Base-by-base conservation (phyloP, 1,140 invertebrate genomes). In the Drosophila saltans region DNA sequence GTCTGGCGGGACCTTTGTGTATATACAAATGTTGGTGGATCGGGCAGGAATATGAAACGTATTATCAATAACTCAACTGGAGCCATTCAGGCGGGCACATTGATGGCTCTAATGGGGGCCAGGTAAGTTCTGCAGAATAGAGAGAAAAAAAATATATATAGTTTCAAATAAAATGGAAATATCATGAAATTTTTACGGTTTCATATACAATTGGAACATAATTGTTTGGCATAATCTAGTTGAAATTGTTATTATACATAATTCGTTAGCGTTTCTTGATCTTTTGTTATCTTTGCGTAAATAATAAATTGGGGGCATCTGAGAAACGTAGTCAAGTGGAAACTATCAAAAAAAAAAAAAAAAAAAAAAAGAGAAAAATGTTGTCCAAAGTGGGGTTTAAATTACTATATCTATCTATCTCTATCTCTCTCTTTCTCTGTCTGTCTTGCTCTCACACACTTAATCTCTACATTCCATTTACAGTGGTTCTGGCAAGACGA, bases 401-500 rank as follows among this genome's bases (percentile, higher is more conserved):
- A 45, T 5, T 61, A 36, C 45, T 28, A 58, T 26, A 16, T 56
- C 30, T 65, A 1, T 33, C 28, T 52, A 1, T 55, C 30, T 9
- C 3, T 16, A 1, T 33, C 28, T 52, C 2, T 55, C 30, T 9
- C 3, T 16, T 0, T 16, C 16, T 16, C 1, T 33, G 9, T 52
- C 2, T 55, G 21, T 9, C 7, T 16, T 9, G 6, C n/a, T 21
- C 10, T 41, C 40, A 48, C 5, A 2, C 16, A n/a, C 33, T 36
- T 36, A 36, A 36, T 36, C 33, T 24, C 28, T 30, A n/a, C 36
- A 55, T 55, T 76, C 45, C 68, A 72, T 83, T 83, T 93, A 67
- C 91, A 96, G 97, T 92, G 98, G 98, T 28, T 97, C 98, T 39
- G 98, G 98, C 1, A 99, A 99, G 93, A 98, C 97, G 66, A 98